These are phyloP conservation scores for Malacoraja senta DNA, from an alignment of 2,797 vertebrate species.

Conservation along the genomic window DNA sequence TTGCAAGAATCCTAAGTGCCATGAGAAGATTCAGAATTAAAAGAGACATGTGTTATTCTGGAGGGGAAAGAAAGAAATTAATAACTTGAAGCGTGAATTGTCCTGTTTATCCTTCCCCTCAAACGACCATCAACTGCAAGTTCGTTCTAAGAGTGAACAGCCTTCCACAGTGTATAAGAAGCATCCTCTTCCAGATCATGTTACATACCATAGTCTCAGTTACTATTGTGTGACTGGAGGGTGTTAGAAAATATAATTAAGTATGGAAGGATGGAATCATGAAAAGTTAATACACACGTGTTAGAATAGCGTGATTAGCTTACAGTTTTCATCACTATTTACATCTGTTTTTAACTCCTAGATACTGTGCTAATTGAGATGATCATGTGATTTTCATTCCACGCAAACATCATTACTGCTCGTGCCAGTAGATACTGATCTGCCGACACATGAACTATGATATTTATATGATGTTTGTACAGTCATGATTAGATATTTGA, in stretches of 20 bases:
- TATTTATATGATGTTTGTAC: background rate
- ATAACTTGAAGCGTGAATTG: background rate
- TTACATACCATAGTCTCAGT: conserved; percentile 35
- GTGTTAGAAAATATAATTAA: conserved; percentile 39
- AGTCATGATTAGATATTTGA: background rate
- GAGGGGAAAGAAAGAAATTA: background rate
- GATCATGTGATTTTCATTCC: background rate
- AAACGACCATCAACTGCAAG: background rate
- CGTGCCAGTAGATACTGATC: background rate
- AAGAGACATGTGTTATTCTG: background rate
- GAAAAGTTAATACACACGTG: background rate
- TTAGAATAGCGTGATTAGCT: background rate
- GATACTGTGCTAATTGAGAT: background rate
- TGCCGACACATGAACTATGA: background rate
- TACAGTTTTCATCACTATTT: background rate
- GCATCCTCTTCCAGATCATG: background rate
- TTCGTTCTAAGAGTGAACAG: background rate
- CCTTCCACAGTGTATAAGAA: background rate
- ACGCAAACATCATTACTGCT: too few species aligned
- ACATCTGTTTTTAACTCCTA: background rate
- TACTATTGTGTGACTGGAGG: conserved; percentile 2
- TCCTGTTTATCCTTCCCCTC: background rate
- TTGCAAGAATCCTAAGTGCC: background rate
- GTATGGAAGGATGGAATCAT: background rate
- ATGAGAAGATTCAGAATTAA: background rate